Conservation (phyloP, 2,888 invertebrate genomes). For the Campopleginae sp. region DNA sequence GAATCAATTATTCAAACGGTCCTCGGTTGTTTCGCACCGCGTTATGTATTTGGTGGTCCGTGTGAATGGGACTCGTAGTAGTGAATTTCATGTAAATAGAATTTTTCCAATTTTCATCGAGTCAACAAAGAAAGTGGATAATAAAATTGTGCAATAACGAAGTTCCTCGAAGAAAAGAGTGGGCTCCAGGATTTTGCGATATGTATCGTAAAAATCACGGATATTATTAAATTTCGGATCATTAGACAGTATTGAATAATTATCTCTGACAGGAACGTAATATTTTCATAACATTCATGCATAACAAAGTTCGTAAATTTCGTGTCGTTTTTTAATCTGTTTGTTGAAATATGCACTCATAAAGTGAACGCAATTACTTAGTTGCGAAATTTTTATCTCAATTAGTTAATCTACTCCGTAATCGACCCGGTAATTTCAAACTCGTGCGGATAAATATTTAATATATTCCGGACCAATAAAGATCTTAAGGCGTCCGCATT, state of each 20-base stretch:
- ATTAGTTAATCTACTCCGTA: slow-evolving; percentile 35
- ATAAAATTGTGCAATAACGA: slow-evolving; percentile 36
- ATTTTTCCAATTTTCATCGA: slow-evolving; percentile 20
- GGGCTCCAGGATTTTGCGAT: background rate
- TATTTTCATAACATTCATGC: slow-evolving; percentile 1
- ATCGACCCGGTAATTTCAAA: slow-evolving; percentile 31
- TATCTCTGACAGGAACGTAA: background rate
- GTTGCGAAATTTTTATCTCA: slow-evolving; percentile 39
- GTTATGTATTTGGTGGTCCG: background rate
- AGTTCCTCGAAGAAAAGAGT: slow-evolving; percentile 48
- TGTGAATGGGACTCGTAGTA: slow-evolving; percentile 7
- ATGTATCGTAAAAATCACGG: background rate
- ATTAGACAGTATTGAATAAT: slow-evolving; percentile 30
- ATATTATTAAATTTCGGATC: slow-evolving; percentile 27
- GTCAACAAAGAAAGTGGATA: slow-evolving; percentile 47
- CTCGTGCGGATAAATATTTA: background rate
- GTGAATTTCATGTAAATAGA: slow-evolving; percentile 1
- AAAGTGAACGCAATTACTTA: slow-evolving; percentile 21
- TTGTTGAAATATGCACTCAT: slow-evolving; percentile 9
- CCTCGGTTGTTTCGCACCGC: slow-evolving; percentile 4
- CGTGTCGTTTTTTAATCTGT: background rate
- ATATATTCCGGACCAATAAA: background rate
- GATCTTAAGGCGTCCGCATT: background rate
- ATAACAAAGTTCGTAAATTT: background rate
- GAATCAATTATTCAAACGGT: slow-evolving; percentile 21